Evolutionary conservation across 1,140 invertebrate species (phyloP).

Genomic region (Plectrocnemia conspersa): DNA sequence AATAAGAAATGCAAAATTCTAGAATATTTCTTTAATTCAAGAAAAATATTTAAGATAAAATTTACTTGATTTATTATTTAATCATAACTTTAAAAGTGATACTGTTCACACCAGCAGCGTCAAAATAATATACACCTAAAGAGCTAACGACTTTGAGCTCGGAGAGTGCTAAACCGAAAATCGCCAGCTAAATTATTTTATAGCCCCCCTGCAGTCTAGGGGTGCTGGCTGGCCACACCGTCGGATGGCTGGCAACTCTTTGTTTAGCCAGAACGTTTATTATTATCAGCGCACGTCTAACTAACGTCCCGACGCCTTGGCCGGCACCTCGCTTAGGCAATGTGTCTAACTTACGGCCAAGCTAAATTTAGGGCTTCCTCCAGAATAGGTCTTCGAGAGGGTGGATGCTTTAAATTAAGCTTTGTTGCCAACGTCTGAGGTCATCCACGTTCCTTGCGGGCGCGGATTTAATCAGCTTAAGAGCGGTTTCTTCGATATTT

Average conservation of each 20-base stretch:
- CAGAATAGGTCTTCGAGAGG: background rate
- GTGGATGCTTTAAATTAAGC: slow-evolving; percentile 4
- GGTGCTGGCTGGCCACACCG: no score
- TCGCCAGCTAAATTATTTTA: slow-evolving; percentile 29
- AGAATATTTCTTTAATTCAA: no score
- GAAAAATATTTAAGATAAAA: no score
- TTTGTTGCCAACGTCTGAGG: no score
- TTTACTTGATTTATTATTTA: no score
- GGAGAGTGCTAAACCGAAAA: slow-evolving; percentile 24
- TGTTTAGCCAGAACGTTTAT: slow-evolving; percentile 24
- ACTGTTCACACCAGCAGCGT: no score
- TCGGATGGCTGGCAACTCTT: slow-evolving; percentile 16
- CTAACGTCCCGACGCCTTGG: background rate
- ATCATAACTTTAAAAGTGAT: no score
- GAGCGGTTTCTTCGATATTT: no score
- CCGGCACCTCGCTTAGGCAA: slow-evolving; percentile 8
- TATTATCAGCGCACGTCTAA: slow-evolving; percentile 21
- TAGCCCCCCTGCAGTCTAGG: slow-evolving; percentile 1
- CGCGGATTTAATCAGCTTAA: no score
- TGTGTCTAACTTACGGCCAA: slow-evolving; percentile 23
- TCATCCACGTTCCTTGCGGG: no score
- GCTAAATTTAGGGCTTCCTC: slow-evolving; percentile 18
- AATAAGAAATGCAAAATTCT: no score
- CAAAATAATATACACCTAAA: slow-evolving; percentile 12
- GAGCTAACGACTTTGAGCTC: slow-evolving; percentile 21